Percentiles rank a stretch among this genome's conserved stretches.
Conservation (phyloP, 2,888 invertebrate species). For the Tortrix viridana region DNA sequence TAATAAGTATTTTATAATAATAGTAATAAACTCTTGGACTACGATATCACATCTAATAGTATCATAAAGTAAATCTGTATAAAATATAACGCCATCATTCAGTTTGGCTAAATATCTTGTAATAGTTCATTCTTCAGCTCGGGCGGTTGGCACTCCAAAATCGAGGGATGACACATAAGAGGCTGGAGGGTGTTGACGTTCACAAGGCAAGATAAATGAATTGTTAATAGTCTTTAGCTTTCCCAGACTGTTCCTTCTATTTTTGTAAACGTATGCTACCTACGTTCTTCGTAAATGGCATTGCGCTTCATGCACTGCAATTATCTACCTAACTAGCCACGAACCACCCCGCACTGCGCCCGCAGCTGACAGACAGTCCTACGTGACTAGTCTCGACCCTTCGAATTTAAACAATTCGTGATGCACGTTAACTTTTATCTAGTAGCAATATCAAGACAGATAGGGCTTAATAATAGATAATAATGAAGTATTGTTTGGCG, state of each 20-base stretch:
- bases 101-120: constrained; percentile 41
- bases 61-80: not conserved
- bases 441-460: not conserved
- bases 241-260: constrained; percentile 17
- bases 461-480: not conserved
- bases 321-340: constrained; percentile 2
- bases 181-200: constrained; percentile 63
- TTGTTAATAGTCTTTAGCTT: constrained; percentile 17
- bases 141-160: constrained; percentile 64
- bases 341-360: constrained; percentile 2
- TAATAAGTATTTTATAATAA: too few relatives aligned
- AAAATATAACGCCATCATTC: constrained; percentile 1
- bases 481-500: not conserved
- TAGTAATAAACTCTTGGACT: too few relatives aligned
- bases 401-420: not conserved
- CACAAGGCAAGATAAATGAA: constrained; percentile 58
- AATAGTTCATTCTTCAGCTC: constrained; percentile 71
- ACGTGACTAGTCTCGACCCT: not conserved
- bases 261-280: constrained; percentile 24
- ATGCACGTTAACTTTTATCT: not conserved
- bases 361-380: not conserved
- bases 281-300: constrained; percentile 48
- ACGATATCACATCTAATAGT: too few relatives aligned
- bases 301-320: constrained; percentile 11
- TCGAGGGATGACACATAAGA: constrained; percentile 69